A percentile compares a stretch with the other conserved stretches of the same genome.
Conservation (phyloP, 2,113 vertebrate genomes). For the Odocoileus hemionus region DNA sequence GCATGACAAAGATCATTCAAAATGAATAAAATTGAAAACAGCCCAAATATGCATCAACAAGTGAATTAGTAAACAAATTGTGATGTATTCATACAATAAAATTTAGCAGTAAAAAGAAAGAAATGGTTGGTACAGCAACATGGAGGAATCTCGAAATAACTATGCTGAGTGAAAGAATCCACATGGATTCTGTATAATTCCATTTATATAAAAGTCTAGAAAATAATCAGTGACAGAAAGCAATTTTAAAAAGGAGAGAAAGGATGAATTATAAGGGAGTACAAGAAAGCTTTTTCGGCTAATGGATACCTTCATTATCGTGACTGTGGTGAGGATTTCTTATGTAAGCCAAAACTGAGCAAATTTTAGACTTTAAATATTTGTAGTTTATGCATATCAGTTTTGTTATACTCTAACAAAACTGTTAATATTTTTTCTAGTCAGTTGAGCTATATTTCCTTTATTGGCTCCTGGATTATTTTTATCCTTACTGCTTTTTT, state of each 20-base stretch:
- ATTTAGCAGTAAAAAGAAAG: background rate
- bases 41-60: background rate
- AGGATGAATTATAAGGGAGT: background rate
- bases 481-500: background rate
- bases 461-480: background rate
- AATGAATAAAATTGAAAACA: background rate
- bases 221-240: background rate
- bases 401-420: background rate
- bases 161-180: background rate
- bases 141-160: background rate
- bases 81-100: background rate
- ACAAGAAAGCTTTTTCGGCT: background rate
- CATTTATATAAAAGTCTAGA: background rate
- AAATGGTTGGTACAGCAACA: background rate
- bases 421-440: background rate
- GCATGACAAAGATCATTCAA: background rate
- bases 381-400: background rate
- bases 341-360: background rate
- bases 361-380: background rate
- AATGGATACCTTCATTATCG: background rate
- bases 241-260: background rate
- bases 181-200: background rate
- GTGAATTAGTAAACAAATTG: background rate
- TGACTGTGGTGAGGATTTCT: background rate
- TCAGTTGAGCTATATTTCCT: background rate